Evolutionary conservation across 2,888 invertebrate genomes (phyloP).

Genomic region (Uropetala carovei): DNA sequence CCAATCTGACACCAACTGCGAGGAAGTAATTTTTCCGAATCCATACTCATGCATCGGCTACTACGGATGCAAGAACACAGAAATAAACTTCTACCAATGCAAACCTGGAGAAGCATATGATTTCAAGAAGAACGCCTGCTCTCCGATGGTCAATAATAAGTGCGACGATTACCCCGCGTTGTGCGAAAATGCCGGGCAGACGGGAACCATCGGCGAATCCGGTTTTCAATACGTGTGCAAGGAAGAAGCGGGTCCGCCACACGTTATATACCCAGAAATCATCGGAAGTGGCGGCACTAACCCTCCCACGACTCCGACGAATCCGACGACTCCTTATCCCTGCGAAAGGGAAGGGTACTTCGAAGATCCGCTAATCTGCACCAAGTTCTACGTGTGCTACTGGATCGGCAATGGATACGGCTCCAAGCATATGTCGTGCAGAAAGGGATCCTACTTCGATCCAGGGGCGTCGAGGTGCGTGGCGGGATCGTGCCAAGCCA

Average conservation of each 20-base stretch:
- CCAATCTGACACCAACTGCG: neutral
- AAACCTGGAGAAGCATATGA: neutral
- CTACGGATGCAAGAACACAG: neutral
- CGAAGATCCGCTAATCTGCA: neutral
- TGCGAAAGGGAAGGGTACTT: neutral
- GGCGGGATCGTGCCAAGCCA: neutral
- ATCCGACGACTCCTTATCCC: neutral
- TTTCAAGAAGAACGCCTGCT: neutral
- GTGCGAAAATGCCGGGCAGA: neutral
- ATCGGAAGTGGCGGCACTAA: too few relatives aligned
- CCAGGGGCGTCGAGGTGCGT: neutral
- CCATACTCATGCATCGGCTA: neutral
- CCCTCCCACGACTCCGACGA: neutral
- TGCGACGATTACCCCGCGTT: neutral
- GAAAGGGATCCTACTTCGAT: neutral
- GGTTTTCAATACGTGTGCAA: neutral
- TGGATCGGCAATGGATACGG: neutral
- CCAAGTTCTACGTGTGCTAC: conserved; percentile 31
- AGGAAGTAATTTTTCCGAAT: neutral
- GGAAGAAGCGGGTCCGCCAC: neutral
- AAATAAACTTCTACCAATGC: neutral
- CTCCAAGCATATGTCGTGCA: neutral
- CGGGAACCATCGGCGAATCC: neutral
- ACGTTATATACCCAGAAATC: too few relatives aligned
- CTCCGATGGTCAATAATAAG: too few relatives aligned